Percentiles rank a stretch among this genome's conserved stretches.
These are phyloP conservation scores for Phoenicopterus ruber DNA, from an alignment of 2,113 vertebrate genomes.

Conservation along the genomic window DNA sequence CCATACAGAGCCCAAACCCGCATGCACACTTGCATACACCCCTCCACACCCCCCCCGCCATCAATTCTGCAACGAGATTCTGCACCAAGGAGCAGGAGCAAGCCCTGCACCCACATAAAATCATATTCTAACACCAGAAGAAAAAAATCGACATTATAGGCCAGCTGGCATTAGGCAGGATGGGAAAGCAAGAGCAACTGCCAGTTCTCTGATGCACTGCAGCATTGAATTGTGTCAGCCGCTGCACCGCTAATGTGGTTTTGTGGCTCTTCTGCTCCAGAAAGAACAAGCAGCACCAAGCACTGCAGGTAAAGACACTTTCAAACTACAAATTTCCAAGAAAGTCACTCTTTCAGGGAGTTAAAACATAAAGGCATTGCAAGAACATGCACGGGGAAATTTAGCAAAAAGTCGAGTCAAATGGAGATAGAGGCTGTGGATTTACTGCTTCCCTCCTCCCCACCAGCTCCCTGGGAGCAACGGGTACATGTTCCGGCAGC, in stretches of 20 bases:
- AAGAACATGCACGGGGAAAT: fast-evolving
- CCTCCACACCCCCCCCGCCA: not conserved
- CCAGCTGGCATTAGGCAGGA: constrained; percentile 32
- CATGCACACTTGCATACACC: not conserved
- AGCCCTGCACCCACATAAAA: not conserved
- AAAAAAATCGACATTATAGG: not conserved
- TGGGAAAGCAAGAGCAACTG: not conserved
- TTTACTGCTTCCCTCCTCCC: not conserved
- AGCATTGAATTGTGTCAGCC: not conserved
- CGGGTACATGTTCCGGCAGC: not conserved
- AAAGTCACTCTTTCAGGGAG: not conserved
- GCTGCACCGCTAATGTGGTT: not conserved
- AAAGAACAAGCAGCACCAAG: not conserved
- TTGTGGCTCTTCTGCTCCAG: not conserved
- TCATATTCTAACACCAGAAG: not conserved
- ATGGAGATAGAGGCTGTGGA: not conserved
- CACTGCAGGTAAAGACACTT: not conserved
- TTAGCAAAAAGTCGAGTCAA: not conserved
- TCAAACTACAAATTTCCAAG: not conserved
- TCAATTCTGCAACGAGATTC: not conserved
- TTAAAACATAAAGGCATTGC: not conserved
- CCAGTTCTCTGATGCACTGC: constrained; percentile 30
- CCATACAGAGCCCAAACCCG: not conserved
- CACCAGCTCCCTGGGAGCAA: not conserved
- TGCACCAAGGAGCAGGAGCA: not conserved